Evolutionary conservation across 2,888 invertebrate species (phyloP), one percentile per base, ranked within the genome.

Genomic region (Lithophane leautieri): DNA sequence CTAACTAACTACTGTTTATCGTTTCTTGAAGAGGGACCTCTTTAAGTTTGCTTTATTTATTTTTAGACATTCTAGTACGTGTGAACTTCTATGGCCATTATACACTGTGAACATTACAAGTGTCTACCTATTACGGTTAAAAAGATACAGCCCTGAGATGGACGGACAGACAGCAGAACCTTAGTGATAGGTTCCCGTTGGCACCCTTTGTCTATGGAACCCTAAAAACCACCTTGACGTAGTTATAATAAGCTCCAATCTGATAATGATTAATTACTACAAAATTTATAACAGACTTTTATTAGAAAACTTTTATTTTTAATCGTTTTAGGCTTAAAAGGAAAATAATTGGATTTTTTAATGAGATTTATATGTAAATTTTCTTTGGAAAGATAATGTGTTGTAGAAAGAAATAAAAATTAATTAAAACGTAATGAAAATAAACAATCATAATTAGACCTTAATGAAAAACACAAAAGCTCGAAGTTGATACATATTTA

Each of bases 231-330:
- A 74, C 58, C 70, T 78, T 70, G 22, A 25, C 63, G 42, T 34
- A 60, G 28, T 68, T 66, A 44, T 73, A 60, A 65, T 61, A 73
- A 73, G 52, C 34, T 19, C 25, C 54, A 70, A 47, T 47, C 44
- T 68, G 42, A 74, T 73, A 34, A 78, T 70, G 65, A 70, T 83
- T 81, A 81, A 83, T 83, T 72, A 76, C 50, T 28, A 14, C 11
- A 62, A 62, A 1, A n/a, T 42, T 76, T 63, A 58, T 60, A 66
- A 54, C 28, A 44, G 16, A 47, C 9, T 66, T 60, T 67, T 72
- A 74, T 22, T 67, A 42, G n/a, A 62, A 73, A 76, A 74, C 40
- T 75, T 81, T 84, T 54, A 28, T 67, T 66, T 58, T 58, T 42
- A 22, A 62, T 19, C 34, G 9, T 56, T 70, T 63, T n/a, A 4